These are phyloP conservation scores for Scaeva pyrastri DNA, from an alignment of 2,888 invertebrate species.

Conservation along the genomic window DNA sequence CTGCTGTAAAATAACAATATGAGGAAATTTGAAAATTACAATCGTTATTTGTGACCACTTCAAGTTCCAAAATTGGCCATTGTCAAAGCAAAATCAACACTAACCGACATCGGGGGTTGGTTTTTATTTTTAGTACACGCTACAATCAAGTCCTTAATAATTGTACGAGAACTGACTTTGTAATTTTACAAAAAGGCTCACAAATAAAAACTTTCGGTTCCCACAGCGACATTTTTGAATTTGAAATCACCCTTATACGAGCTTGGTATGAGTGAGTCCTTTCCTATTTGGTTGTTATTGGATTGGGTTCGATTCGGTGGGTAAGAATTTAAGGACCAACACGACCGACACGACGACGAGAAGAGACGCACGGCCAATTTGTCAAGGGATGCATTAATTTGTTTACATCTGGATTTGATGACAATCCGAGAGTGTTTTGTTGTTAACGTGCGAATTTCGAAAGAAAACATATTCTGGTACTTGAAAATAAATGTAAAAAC, in stretches of 20 bases:
- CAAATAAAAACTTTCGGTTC: constrained; percentile 52
- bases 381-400: constrained; percentile 75
- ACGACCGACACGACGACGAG: constrained; percentile 8
- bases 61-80: constrained; percentile 54
- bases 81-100: constrained; percentile 18
- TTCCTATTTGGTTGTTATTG: not conserved
- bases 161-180: constrained; percentile 66
- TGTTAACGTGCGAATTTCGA: constrained; percentile 50
- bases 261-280: constrained; percentile 18
- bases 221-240: constrained; percentile 64
- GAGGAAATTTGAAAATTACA: constrained; percentile 60
- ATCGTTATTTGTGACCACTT: constrained; percentile 68
- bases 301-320: not conserved
- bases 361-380: constrained; percentile 69
- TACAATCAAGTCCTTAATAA: constrained; percentile 66
- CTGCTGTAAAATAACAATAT: constrained; percentile 20
- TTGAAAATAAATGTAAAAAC: constrained; percentile 6
- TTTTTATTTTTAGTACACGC: not conserved
- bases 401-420: constrained; percentile 70
- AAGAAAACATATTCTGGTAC: constrained; percentile 45
- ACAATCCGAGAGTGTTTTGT: constrained; percentile 42
- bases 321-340: constrained; percentile 30
- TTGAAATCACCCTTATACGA: constrained; percentile 70
- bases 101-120: not conserved
- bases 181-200: constrained; percentile 40